Evolutionary conservation across 1,140 invertebrate species (phyloP), one percentile per base, ranked within the genome.

Genomic region (Scaptomyza pallida): DNA sequence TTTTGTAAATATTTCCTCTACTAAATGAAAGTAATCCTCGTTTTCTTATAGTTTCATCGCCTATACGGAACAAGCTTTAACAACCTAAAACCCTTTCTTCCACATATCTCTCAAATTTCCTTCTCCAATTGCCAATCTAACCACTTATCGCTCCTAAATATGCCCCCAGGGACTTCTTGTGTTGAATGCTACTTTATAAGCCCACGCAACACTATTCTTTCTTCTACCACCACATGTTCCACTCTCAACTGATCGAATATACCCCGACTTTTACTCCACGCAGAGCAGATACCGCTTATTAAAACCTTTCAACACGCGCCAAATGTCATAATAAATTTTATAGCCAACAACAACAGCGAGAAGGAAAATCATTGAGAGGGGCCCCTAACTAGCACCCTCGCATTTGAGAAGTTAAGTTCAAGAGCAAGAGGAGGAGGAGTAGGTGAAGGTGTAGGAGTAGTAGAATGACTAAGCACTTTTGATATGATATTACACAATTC

Each of bases 271-370:
- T n/a, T n/a, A n/a, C 16, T 10, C 35, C 16, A 5, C 10, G 5
- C 1, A 4, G 5, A 26, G 3, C 23, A 17, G n/a, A 33, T 35
- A 61, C 48, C 63, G 57, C 73, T 59, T 76, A 43, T 86, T 73
- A 75, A 88, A 88, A 81, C 81, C 81, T 86, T 81, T 86, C 81
- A 86, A 80, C 81, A 88, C 82, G 81, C 82, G 81, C 78, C 81
- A 62, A 86, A 77, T 88, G 81, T 86, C 81, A 86, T 88, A 86
- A 86, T 86, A 86, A 86, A 86, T 88, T 86, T 64, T 19, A 61
- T 19, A 41, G 12, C 5, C 16, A 80, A 72, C 60, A 65, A 59
- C 52, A 55, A 73, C 44, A 52, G 62, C 26, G 61, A 17, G 35
- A 35, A 45, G 26, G 6, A 62, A 75, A 64, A 74, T 73, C 60